Evolutionary conservation across 1,140 invertebrate genomes (phyloP).

Genomic region (Drosophila pectinifera): DNA sequence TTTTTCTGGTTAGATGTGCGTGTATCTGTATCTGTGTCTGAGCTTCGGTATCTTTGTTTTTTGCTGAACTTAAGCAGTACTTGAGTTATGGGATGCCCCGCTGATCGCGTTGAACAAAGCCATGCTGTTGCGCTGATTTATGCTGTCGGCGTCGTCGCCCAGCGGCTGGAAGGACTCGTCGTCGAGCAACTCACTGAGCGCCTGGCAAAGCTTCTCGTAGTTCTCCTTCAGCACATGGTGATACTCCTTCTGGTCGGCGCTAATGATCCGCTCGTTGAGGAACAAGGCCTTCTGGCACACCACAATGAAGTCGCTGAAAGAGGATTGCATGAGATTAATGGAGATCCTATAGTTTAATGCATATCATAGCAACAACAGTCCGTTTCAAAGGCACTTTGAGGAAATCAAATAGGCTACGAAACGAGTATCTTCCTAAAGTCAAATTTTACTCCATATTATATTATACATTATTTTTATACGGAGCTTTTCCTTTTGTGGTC

Average conservation of each 20-base stretch:
- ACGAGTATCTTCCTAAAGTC: background rate
- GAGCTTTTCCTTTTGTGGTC: constrained; percentile 5
- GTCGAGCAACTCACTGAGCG: constrained; percentile 90
- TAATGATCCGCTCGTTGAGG: constrained; percentile 94
- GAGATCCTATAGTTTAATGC: too few relatives aligned
- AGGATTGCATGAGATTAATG: constrained; percentile 28
- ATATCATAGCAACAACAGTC: too few relatives aligned
- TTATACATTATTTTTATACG: constrained; percentile 13
- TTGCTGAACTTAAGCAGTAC: constrained; percentile 86
- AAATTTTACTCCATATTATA: constrained; percentile 2
- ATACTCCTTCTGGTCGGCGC: constrained; percentile 94
- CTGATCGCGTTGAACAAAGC: constrained; percentile 89
- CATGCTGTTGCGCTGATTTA: constrained; percentile 87
- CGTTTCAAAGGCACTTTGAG: too few relatives aligned
- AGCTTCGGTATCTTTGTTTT: constrained; percentile 33
- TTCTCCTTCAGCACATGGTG: constrained; percentile 94
- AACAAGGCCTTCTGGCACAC: constrained; percentile 94
- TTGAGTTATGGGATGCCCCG: constrained; percentile 88
- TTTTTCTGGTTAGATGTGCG: constrained; percentile 52
- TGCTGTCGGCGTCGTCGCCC: constrained; percentile 81
- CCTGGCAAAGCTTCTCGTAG: constrained; percentile 93
- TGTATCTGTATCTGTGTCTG: constrained; percentile 40
- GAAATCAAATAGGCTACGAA: constrained; percentile 9
- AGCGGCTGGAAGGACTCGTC: constrained; percentile 86
- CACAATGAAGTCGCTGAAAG: constrained; percentile 93